Evolutionary conservation across 1,140 invertebrate species (phyloP).

Genomic region (Probaryconus sp.): DNA sequence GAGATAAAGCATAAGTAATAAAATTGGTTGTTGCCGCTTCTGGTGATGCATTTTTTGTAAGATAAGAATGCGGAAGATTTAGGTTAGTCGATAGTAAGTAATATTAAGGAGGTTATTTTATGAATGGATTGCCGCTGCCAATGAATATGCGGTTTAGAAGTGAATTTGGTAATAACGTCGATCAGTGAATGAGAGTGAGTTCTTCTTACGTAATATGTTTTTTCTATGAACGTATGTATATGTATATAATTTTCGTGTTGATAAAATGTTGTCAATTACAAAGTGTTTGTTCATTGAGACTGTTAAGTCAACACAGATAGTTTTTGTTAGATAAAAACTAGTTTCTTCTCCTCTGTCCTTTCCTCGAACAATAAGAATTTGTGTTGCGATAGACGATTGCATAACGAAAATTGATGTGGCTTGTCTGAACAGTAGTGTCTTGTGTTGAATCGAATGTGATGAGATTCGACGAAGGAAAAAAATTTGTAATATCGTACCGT

Average conservation of each 20-base stretch:
- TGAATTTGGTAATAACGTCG: slow-evolving; percentile 44
- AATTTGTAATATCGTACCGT: too few relatives aligned
- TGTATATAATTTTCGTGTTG: background rate
- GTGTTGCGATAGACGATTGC: too few relatives aligned
- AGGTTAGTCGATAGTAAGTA: slow-evolving; percentile 21
- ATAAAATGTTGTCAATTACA: too few relatives aligned
- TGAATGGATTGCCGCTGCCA: slow-evolving; percentile 51
- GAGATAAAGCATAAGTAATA: slow-evolving; percentile 28
- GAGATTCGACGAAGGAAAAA: background rate
- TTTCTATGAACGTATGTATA: slow-evolving; percentile 10
- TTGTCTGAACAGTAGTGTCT: too few relatives aligned
- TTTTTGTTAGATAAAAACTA: too few relatives aligned
- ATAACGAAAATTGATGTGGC: background rate
- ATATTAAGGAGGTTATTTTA: slow-evolving; percentile 37
- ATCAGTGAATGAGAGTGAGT: slow-evolving; percentile 47
- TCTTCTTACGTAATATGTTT: slow-evolving; percentile 38
- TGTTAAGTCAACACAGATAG: too few relatives aligned
- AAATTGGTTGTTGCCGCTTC: slow-evolving; percentile 18
- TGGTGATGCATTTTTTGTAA: slow-evolving; percentile 6
- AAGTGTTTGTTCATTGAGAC: too few relatives aligned
- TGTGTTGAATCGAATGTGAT: too few relatives aligned
- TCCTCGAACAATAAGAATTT: too few relatives aligned
- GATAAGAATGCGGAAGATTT: slow-evolving; percentile 23
- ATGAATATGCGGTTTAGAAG: slow-evolving; percentile 49
- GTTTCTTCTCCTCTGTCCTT: too few relatives aligned